Evolutionary conservation across 2,888 invertebrate genomes (phyloP).

Genomic region (Monochamus alternatus): DNA sequence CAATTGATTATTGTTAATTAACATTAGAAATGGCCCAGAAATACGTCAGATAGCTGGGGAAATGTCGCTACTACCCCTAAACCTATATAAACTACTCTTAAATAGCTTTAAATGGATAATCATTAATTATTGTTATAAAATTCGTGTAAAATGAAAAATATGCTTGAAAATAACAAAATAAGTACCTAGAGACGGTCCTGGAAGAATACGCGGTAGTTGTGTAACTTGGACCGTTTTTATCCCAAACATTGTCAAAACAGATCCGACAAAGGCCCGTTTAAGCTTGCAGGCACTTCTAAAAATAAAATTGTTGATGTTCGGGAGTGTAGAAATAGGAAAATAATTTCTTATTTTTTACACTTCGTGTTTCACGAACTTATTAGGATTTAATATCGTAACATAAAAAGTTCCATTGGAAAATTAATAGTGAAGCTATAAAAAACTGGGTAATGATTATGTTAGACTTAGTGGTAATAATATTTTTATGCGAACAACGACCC

Average conservation of each 20-base stretch:
- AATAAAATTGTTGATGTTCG: slow-evolving; percentile 9
- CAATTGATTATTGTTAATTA: no score
- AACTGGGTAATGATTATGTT: background rate
- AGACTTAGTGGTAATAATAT: background rate
- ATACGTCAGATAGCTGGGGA: no score
- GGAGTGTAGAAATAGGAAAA: slow-evolving; percentile 14
- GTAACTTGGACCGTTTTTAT: slow-evolving; percentile 18
- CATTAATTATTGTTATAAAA: no score
- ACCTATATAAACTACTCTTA: no score
- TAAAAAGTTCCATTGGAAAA: background rate
- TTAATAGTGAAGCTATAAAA: background rate
- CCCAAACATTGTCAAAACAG: slow-evolving; percentile 14
- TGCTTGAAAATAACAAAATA: no score
- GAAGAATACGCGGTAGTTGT: slow-evolving; percentile 8
- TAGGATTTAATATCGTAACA: background rate
- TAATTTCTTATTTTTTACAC: background rate
- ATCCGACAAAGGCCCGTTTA: slow-evolving; percentile 10
- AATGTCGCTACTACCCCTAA: no score
- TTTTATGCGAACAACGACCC: background rate
- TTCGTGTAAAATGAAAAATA: no score
- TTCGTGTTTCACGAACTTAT: background rate
- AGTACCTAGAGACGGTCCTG: no score
- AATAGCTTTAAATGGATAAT: no score
- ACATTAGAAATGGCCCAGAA: no score
- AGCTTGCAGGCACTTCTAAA: slow-evolving; percentile 4